A percentile compares a stretch with the other conserved stretches of the same genome.
phyloP scores from a whole-genome alignment of 2,888 invertebrate species.

The Yponomeuta sedellus region DNA sequence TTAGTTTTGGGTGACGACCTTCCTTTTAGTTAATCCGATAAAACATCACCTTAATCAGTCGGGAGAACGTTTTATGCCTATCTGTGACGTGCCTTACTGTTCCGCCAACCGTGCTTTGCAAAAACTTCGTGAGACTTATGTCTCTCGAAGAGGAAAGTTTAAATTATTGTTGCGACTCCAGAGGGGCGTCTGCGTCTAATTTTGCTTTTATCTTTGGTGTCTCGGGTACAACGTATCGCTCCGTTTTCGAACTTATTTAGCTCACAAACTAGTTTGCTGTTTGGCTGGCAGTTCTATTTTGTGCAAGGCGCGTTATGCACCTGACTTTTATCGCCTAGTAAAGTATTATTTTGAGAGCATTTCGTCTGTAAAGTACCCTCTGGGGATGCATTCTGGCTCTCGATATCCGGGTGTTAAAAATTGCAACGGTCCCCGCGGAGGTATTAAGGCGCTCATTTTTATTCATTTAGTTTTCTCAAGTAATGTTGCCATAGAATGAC shows the following conservation, averaged over 20 bases:
- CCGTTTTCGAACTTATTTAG: not conserved
- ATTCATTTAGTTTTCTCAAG: too few relatives aligned
- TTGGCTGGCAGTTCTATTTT: not conserved
- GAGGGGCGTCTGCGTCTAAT: constrained; percentile 1
- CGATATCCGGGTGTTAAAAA: not conserved
- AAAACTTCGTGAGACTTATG: constrained; percentile 12
- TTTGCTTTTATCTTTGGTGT: not conserved
- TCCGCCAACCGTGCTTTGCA: not conserved
- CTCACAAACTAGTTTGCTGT: not conserved
- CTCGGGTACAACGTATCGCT: not conserved
- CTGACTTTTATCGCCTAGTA: not conserved
- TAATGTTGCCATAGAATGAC: too few relatives aligned
- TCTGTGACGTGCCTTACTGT: not conserved
- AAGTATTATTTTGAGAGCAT: not conserved
- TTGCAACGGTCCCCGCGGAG: not conserved
- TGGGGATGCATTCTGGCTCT: not conserved
- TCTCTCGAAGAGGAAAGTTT: constrained; percentile 6
- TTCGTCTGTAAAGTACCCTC: not conserved
- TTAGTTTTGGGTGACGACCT: too few relatives aligned
- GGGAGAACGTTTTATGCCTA: not conserved
- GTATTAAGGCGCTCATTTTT: too few relatives aligned
- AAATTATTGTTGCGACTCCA: constrained; percentile 3
- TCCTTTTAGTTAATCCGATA: too few relatives aligned
- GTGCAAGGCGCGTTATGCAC: not conserved
- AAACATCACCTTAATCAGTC: too few relatives aligned